Evolutionary conservation across 2,888 invertebrate species (phyloP).

Genomic region (Polyommatus icarus): DNA sequence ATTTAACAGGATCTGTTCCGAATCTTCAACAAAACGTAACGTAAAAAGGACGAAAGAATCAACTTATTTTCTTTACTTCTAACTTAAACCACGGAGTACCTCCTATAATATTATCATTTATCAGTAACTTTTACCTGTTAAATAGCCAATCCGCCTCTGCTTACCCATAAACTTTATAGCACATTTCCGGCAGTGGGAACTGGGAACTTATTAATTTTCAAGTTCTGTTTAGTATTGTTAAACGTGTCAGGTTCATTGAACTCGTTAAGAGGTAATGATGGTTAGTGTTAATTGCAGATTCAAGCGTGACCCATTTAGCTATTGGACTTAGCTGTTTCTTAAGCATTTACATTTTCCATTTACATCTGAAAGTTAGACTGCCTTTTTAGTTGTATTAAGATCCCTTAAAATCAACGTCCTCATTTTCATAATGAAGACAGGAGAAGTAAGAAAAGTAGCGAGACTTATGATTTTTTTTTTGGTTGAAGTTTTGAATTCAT

Average conservation of each 20-base stretch:
- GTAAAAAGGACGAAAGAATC: no score
- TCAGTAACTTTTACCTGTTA: background rate
- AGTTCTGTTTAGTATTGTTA: constrained; percentile 3
- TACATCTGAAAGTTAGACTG: background rate
- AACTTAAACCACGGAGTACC: background rate
- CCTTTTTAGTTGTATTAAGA: background rate
- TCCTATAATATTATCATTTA: no score
- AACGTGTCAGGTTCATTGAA: constrained; percentile 4
- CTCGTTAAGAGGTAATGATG: constrained; percentile 13
- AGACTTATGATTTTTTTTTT: no score
- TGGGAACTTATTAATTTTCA: constrained; percentile 14
- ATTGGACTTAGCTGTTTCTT: background rate
- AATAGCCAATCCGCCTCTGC: background rate
- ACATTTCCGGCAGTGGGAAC: constrained; percentile 12
- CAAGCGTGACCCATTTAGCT: constrained; percentile 6
- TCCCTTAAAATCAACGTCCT: background rate
- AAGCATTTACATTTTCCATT: background rate
- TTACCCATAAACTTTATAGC: constrained; percentile 1
- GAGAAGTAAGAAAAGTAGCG: no score
- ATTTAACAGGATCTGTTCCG: no score
- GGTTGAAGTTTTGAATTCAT: no score
- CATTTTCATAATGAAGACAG: no score
- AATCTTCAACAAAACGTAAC: no score
- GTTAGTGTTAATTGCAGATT: constrained; percentile 3
- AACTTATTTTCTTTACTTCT: background rate